These are phyloP conservation scores for Hypselothyrea guttata DNA, from an alignment of 2,888 invertebrate species.

Conservation along the genomic window DNA sequence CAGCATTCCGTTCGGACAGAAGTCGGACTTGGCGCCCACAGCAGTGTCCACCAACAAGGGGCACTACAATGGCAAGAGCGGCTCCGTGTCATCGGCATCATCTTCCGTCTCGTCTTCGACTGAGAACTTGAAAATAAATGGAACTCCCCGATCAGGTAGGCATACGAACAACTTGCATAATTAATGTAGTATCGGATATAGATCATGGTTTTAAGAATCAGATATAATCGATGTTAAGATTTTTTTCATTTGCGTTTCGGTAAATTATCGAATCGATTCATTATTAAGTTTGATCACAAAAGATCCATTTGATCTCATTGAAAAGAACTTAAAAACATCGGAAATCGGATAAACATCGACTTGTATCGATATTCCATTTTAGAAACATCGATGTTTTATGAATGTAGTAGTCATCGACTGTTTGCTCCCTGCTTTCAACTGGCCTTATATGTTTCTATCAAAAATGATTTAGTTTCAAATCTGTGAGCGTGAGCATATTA, in stretches of 20 bases:
- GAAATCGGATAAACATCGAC: no score
- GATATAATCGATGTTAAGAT: no score
- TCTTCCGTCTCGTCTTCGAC: conserved; percentile 81
- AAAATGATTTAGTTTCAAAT: conserved; percentile 9
- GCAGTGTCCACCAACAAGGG: conserved; percentile 77
- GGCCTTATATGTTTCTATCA: neutral
- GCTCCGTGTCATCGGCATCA: conserved; percentile 79
- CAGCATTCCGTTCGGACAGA: conserved; percentile 83
- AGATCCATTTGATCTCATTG: no score
- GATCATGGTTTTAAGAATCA: neutral
- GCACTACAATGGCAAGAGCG: conserved; percentile 79
- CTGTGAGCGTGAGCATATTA: conserved; percentile 9
- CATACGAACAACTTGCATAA: neutral
- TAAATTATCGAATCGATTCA: no score
- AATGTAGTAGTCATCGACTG: conserved; percentile 12
- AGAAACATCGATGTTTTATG: no score
- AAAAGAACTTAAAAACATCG: no score
- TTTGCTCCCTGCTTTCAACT: neutral
- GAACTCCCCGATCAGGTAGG: conserved; percentile 79
- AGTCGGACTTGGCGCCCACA: conserved; percentile 73
- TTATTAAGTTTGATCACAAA: no score
- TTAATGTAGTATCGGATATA: neutral
- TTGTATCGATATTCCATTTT: no score
- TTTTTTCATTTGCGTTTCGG: no score
- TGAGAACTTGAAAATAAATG: conserved; percentile 80